Base-by-base conservation (phyloP, 2,113 vertebrate species). In the Neodon shergylaensis region DNA sequence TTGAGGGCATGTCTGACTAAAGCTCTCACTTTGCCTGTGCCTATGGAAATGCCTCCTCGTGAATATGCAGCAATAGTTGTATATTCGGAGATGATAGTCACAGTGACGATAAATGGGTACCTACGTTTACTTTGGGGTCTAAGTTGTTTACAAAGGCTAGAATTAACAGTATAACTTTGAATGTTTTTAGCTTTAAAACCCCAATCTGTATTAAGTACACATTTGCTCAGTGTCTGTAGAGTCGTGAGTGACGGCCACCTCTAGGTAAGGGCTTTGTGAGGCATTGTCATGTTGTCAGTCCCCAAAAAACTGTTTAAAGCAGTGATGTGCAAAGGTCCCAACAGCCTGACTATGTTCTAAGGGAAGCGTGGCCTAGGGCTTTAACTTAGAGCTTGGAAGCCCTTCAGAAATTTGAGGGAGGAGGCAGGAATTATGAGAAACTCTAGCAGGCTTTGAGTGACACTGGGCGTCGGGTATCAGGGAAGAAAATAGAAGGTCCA, bases 1-100 rank as follows among this genome's bases (percentile, higher is more conserved):
- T 96, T 92, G 77, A 95, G 88, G 91, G 82, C 47, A 92, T 58
- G 44, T 95, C 54, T 79, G 89, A 88, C 76, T 44, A 63, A 94
- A 95, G 33, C 86, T 91, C 70, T 86, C 74, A 77, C 91, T 79
- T 36, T 73, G 2, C 88, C 73, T 58, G 33, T 31, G 92, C 39
- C 76, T 70, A 0, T 74, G 39, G 68, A 92, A 94, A 74, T 52
- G 33, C 52, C 36, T 94, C 72, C 63, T 76, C 74, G n/a, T 73
- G 82, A 92, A 87, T 84, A 77, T 22, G 49, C 70, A 72, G n/a
- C 36, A n/a, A 39, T 14, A 65, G 19, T 52, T 72, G 65, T 44
- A 44, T 44, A 84, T 44, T 31, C 26, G 5, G 26, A 44, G 24
- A 44, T 84, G 39, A 65, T 65, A 6, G 31, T 65, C 44, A 58